Percentiles rank a stretch among this genome's conserved stretches.
Conservation (phyloP, 2,113 vertebrate species). For the Rhynchopsitta pachyrhyncha region DNA sequence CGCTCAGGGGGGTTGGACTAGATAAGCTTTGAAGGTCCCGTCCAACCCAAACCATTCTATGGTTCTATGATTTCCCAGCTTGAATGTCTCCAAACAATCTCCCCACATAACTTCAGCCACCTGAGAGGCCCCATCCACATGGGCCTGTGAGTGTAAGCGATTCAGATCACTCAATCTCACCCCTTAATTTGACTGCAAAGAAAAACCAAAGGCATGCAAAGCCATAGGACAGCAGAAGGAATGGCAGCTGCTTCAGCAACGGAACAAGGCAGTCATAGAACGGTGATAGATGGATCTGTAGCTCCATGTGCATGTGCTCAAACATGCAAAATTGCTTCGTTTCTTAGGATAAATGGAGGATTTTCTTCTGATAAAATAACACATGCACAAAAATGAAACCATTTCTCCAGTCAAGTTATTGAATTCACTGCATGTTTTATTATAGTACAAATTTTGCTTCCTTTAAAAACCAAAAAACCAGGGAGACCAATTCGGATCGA, state of each 20-base stretch:
- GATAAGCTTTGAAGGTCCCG: neutral
- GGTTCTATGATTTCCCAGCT: neutral
- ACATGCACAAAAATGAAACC: neutral
- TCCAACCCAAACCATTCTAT: neutral
- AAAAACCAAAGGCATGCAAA: neutral
- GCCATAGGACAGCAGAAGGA: neutral
- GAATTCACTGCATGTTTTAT: neutral
- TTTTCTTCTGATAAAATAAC: neutral
- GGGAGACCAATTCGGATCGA: neutral
- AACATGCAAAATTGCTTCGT: neutral
- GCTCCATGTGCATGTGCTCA: neutral
- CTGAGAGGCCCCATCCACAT: neutral
- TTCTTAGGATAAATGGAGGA: neutral
- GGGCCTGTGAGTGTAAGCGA: accelerated
- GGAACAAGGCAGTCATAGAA: neutral
- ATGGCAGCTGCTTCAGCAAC: neutral
- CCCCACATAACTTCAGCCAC: accelerated
- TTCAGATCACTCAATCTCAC: accelerated
- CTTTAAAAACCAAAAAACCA: neutral
- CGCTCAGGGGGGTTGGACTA: neutral
- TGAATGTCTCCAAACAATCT: neutral
- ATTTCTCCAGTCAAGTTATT: neutral
- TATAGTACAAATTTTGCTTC: neutral
- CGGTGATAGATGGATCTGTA: neutral
- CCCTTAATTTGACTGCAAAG: neutral